phyloP scores from a whole-genome alignment of 2,888 invertebrate species.

The Melanostoma mellinum region DNA sequence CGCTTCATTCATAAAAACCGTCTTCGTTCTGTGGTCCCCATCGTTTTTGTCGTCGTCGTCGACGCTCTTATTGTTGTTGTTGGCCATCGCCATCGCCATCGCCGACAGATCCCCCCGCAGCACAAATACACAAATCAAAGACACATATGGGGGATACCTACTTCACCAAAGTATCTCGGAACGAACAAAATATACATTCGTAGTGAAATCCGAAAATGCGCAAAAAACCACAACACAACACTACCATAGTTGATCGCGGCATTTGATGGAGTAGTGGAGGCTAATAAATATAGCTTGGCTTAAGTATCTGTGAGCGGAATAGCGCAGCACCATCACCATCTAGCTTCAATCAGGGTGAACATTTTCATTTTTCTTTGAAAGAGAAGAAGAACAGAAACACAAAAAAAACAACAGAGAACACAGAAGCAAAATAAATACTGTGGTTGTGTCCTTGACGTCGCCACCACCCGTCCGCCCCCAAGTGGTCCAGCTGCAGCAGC shows the following conservation, averaged over 20 bases:
- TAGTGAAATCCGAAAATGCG: conserved; percentile 60
- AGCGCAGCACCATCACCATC: conserved; percentile 29
- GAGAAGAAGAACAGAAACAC: not conserved
- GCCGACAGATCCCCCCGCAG: conserved; percentile 45
- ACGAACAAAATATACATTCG: conserved; percentile 26
- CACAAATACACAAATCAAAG: conserved; percentile 27
- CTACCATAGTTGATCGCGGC: conserved; percentile 40
- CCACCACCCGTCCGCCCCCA: conserved; percentile 46
- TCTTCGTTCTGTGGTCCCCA: conserved; percentile 66
- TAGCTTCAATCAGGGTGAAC: conserved; percentile 21
- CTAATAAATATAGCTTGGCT: conserved; percentile 28
- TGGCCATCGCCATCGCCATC: conserved; percentile 26
- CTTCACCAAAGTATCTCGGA: conserved; percentile 74
- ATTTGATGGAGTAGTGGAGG: conserved; percentile 34
- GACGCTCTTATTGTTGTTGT: conserved; percentile 26
- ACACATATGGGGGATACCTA: conserved; percentile 69
- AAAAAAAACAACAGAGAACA: conserved; percentile 15
- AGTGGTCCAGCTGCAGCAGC: conserved; percentile 21
- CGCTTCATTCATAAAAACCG: conserved; percentile 80
- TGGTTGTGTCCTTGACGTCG: conserved; percentile 67
- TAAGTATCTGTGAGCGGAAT: conserved; percentile 50
- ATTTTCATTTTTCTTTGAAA: conserved; percentile 32
- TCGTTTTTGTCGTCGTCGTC: conserved; percentile 57
- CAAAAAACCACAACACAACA: conserved; percentile 31
- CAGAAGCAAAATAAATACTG: conserved; percentile 52